Evolutionary conservation across 2,113 vertebrate species (phyloP), one percentile per base, ranked within the genome.

Genomic region (Mormyrus lacerda): DNA sequence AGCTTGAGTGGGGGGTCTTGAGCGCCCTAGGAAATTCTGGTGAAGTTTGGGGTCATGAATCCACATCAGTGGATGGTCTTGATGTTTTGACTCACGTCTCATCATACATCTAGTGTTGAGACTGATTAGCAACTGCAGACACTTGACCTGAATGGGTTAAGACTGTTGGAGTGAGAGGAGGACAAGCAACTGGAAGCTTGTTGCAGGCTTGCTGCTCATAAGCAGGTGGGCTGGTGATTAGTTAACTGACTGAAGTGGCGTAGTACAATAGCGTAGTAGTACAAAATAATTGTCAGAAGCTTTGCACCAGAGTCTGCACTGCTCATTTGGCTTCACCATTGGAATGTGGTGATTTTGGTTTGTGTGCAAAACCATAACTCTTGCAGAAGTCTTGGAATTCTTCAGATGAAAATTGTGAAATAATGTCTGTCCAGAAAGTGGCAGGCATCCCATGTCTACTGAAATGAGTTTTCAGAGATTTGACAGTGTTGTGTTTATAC

Each of bases 181-280:
- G 3, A 65, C 58, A 65, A 65, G 19, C 58, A 65, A n/a, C 17
- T 24, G 6, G 19, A 24, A 65, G 58, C 19, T 65, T 65, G 17
- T n/a, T n/a, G 61, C 27, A 69, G 4, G 61, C 27, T 13, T 1
- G 1, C 61, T n/a, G 61, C 24, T 27, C 24, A 69, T 69, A 27
- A 69, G 61, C 0, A 69, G 61, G 5, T 69, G 61, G 24, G 61
- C 61, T n/a, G 47, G 6, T 48, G 8, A 48, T 48, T 8, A 7
- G 8, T 8, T 13, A 69, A n/a, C 6, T n/a, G 21, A 69, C 47
- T 10, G 65, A 13, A 88, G 65, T 76, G 85, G 45, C 45, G 65
- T 90, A 3, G 87, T 88, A 73, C 89, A 87, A 83, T 89, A 91
- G 85, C 89, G 87, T 1, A 90, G 73, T 42, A 88, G 85, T 21